These are phyloP conservation scores for Chionomys nivalis DNA, from an alignment of 2,113 vertebrate genomes.

Conservation along the genomic window DNA sequence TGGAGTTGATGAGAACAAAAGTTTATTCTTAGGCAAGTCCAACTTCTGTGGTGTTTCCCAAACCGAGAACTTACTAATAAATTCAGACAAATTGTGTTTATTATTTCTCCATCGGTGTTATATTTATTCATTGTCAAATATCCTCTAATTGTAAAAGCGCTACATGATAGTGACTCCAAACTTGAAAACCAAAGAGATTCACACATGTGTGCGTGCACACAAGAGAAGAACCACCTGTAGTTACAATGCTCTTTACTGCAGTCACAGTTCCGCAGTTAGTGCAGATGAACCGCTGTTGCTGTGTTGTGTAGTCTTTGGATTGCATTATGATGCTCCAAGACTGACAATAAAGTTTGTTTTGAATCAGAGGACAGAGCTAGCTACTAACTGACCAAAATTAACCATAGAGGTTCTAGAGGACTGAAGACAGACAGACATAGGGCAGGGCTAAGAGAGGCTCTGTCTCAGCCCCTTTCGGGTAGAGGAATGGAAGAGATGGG, in stretches of 20 bases:
- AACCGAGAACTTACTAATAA: constrained; percentile 50
- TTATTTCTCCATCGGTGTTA: not conserved
- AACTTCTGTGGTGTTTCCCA: not conserved
- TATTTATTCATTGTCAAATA: not conserved
- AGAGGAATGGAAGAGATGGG: not conserved
- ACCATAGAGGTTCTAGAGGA: not conserved
- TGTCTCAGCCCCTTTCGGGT: not conserved
- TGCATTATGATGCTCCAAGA: not conserved
- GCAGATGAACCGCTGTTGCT: not conserved
- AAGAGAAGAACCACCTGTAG: not conserved
- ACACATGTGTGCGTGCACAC: too few relatives aligned
- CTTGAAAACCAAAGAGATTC: not conserved
- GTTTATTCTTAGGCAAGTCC: not conserved
- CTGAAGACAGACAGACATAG: not conserved
- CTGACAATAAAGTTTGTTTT: not conserved
- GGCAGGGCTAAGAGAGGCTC: not conserved
- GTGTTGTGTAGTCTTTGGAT: not conserved
- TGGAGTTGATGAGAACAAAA: not conserved
- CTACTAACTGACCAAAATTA: not conserved
- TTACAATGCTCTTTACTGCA: not conserved
- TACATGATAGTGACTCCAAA: not conserved
- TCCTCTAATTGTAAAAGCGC: not conserved
- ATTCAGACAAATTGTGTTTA: constrained; percentile 14
- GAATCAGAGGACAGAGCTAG: not conserved
- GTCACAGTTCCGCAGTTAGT: too few relatives aligned